Evolutionary conservation across 2,797 vertebrate genomes (phyloP).

Genomic region (Malacoctenus gilli): DNA sequence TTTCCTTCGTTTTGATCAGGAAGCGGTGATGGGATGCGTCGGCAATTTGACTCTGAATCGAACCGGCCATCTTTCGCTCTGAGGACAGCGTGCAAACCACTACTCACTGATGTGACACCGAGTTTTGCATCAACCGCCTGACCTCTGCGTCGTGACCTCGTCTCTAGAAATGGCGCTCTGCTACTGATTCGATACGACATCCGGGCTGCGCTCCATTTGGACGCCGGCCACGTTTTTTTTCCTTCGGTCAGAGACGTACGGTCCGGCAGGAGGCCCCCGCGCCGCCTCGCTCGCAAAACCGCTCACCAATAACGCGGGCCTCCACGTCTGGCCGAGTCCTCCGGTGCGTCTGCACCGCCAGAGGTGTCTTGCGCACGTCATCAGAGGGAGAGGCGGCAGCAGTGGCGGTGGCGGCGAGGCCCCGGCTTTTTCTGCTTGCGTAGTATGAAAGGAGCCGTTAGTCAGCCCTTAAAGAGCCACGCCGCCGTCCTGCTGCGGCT

Average conservation of each 20-base stretch:
- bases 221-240: neutral
- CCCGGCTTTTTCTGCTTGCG: constrained; percentile 45
- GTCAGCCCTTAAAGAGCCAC: constrained; percentile 63
- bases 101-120: too few relatives aligned
- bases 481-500: constrained; percentile 47
- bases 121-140: too few relatives aligned
- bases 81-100: too few relatives aligned
- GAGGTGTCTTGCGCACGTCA: constrained; percentile 59
- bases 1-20: too few relatives aligned
- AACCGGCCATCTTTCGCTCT: too few relatives aligned
- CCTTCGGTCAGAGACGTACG: neutral
- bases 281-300: constrained; percentile 45
- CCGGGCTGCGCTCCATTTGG: neutral
- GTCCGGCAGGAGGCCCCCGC: neutral
- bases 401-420: constrained; percentile 59
- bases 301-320: constrained; percentile 46
- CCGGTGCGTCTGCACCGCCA: constrained; percentile 53
- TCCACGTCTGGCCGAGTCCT: constrained; percentile 26
- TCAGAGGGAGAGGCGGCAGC: constrained; percentile 46
- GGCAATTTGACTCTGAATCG: too few relatives aligned
- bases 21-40: too few relatives aligned
- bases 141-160: too few relatives aligned
- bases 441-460: constrained; percentile 59
- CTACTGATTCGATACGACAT: neutral
- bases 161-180: too few relatives aligned